Evolutionary conservation across 2,888 invertebrate genomes (phyloP).

Genomic region (Cetonia aurata): DNA sequence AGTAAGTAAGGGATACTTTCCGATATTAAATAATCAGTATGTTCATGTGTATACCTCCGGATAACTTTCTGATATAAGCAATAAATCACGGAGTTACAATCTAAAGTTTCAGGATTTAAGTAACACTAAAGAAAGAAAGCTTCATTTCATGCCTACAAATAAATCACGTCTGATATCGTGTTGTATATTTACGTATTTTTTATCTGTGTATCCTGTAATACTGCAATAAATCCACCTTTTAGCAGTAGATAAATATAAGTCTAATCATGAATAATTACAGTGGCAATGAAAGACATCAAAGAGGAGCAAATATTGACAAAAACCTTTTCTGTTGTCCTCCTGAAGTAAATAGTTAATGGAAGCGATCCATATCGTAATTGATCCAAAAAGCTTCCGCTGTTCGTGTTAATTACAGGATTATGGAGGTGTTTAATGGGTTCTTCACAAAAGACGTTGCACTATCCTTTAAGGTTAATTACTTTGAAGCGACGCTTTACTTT

Average conservation of each 20-base stretch:
- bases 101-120: slow-evolving; percentile 14
- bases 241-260: background rate
- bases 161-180: slow-evolving; percentile 1
- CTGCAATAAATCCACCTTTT: background rate
- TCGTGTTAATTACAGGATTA: background rate
- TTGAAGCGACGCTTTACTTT: background rate
- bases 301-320: too few relatives aligned
- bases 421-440: background rate
- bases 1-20: background rate
- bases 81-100: slow-evolving; percentile 17
- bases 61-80: background rate
- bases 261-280: too few relatives aligned
- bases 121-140: slow-evolving; percentile 1
- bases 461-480: slow-evolving; percentile 6
- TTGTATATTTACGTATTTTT: background rate
- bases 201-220: background rate
- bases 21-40: slow-evolving; percentile 16
- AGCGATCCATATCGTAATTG: background rate
- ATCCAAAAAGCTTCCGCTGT: background rate
- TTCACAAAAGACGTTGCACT: slow-evolving; percentile 9
- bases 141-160: slow-evolving; percentile 5
- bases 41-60: background rate
- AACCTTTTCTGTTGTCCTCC: too few relatives aligned
- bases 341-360: background rate
- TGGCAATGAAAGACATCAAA: too few relatives aligned